These are phyloP conservation scores for Periophthalmodon schlosseri DNA, from an alignment of 2,113 vertebrate genomes.

Conservation along the genomic window DNA sequence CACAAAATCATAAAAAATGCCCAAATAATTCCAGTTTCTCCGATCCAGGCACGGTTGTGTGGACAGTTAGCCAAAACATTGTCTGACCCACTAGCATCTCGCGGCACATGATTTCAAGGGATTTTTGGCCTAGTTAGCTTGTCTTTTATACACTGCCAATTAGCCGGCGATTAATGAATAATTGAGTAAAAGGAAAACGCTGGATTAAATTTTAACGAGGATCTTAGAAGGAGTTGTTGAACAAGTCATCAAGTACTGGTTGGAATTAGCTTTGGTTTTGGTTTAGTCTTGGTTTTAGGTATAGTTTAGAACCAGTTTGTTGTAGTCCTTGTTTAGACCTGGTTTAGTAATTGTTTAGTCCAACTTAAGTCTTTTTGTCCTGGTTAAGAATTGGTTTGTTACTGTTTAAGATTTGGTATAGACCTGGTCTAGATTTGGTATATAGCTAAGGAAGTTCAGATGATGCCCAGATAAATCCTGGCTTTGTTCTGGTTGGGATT, in stretches of 20 bases:
- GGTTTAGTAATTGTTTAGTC: neutral
- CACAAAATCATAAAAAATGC: neutral
- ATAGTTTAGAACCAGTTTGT: neutral
- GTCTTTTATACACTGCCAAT: conserved; percentile 77
- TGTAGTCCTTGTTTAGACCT: neutral
- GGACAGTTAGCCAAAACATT: conserved; percentile 22
- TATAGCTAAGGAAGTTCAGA: too few species aligned
- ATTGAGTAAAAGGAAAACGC: conserved; percentile 71
- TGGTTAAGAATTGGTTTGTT: neutral
- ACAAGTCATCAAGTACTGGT: conserved; percentile 65
- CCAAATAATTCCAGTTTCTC: conserved; percentile 15
- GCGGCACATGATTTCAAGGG: conserved; percentile 37
- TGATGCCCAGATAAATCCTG: too few species aligned
- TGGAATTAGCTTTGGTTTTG: too few species aligned
- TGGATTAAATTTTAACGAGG: conserved; percentile 76
- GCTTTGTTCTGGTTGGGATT: too few species aligned
- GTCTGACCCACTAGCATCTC: conserved; percentile 56
- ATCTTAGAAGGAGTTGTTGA: conserved; percentile 74
- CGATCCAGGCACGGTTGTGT: conserved; percentile 16
- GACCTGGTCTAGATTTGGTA: too few species aligned
- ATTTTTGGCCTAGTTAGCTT: conserved; percentile 69
- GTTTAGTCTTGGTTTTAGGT: neutral
- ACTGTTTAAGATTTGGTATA: neutral
- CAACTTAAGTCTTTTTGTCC: neutral
- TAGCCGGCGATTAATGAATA: conserved; percentile 81